Evolutionary conservation across 1,140 invertebrate genomes (phyloP), one percentile per base, ranked within the genome.

Genomic region (Xylocopa sonorina): DNA sequence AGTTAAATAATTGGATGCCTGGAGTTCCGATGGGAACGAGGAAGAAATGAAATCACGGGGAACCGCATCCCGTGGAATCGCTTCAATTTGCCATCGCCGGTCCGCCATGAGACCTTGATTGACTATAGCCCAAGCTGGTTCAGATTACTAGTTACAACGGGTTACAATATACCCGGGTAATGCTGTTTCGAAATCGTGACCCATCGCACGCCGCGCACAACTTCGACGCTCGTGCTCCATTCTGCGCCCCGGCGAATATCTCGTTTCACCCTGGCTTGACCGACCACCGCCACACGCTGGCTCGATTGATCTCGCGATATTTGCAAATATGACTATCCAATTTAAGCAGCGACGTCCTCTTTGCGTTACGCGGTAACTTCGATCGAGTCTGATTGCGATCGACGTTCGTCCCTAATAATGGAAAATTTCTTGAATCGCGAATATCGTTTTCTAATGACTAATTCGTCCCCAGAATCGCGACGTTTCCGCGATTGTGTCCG

Each of bases 171-270:
- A 71, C 53, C 10, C 29, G 3, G 74, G 55, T 60, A 78, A 78
- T 62, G 55, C 43, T 71, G 55, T 78, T 60, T 48, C 75, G 66
- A 78, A 62, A 71, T 78, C 75, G 75, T 71, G 75, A 78, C 67
- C 75, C 75, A 71, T 71, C 43, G 38, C 27, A 50, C 46, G 27
- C 41, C 24, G 29, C 2, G 14, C 16, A 24, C 53, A 69, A 60
- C 66, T 78, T 69, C 55, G 24, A 53, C 27, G 29, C 12, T 34
- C 64, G 41, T 51, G 75, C 71, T 71, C 66, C 32, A 71, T 78
- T 71, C 75, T 60, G 75, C 41, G 71, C 21, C 67, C 18, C 1
- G 32, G 66, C 21, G n/a, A 48, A 57, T 67, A 41, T 69, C 67
- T 50, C 57, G 21, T 14, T 58, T 14, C 32, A 32, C 21, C 53